phyloP scores from a whole-genome alignment of 2,113 vertebrate species.

The Hemichromis elongatus region DNA sequence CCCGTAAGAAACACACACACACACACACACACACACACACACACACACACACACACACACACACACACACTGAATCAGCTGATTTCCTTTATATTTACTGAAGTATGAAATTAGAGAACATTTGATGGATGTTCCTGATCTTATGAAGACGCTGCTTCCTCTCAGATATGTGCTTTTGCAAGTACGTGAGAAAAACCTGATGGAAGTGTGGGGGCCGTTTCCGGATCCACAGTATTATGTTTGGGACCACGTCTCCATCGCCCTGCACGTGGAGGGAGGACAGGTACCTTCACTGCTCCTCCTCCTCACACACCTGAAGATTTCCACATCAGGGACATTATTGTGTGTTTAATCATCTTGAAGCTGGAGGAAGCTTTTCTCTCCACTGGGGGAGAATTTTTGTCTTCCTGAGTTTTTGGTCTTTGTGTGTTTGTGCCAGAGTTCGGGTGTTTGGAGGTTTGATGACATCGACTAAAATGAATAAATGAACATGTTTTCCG shows the following conservation, averaged over 20 bases:
- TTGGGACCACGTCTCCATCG: background rate
- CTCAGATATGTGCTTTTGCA: background rate
- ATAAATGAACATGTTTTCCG: background rate
- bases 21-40: too few species aligned
- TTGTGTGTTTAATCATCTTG: background rate
- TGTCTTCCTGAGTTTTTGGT: background rate
- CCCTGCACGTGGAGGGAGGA: rapidly evolving
- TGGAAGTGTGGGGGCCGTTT: background rate
- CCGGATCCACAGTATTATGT: background rate
- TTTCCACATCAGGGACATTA: background rate
- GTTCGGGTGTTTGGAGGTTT: background rate
- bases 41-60: too few species aligned
- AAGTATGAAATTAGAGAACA: too few species aligned
- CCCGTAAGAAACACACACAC: too few species aligned
- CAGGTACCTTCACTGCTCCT: background rate
- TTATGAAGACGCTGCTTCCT: background rate
- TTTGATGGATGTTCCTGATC: too few species aligned
- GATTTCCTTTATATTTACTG: too few species aligned
- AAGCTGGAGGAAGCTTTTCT: background rate
- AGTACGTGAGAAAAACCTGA: background rate
- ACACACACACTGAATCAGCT: too few species aligned
- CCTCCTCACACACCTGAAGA: background rate
- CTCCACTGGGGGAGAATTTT: too few species aligned
- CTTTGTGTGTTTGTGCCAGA: background rate
- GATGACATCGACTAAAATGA: too few species aligned